These are phyloP conservation scores for Oncorhynchus tshawytscha DNA, from an alignment of 2,113 vertebrate genomes.

Conservation along the genomic window DNA sequence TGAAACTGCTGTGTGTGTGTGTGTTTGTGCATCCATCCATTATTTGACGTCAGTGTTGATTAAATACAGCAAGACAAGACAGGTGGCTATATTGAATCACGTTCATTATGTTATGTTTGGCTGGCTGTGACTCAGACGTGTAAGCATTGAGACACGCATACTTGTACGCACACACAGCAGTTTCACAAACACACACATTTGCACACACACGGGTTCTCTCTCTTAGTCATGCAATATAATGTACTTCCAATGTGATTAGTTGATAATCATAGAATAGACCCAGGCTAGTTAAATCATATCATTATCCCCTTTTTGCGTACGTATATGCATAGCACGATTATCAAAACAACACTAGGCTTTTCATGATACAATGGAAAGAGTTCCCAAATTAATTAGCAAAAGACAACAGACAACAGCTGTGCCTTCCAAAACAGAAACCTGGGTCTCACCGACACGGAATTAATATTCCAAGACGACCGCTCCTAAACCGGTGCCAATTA, in stretches of 20 bases:
- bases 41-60: slow-evolving; percentile 49
- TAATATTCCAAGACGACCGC: slow-evolving; percentile 56
- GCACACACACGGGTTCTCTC: background rate
- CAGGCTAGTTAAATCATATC: slow-evolving; percentile 21
- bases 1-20: background rate
- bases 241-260: background rate
- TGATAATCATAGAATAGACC: slow-evolving; percentile 12
- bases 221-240: no score
- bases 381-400: slow-evolving; percentile 47
- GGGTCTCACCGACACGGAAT: slow-evolving; percentile 44
- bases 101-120: no score
- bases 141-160: background rate
- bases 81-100: slow-evolving; percentile 24
- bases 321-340: slow-evolving; percentile 36
- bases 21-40: slow-evolving; percentile 33
- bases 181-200: no score
- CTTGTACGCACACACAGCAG: background rate
- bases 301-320: slow-evolving; percentile 33
- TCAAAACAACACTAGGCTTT: slow-evolving; percentile 28
- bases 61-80: slow-evolving; percentile 51
- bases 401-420: slow-evolving; percentile 57
- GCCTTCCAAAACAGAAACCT: slow-evolving; percentile 42
- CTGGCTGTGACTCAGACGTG: no score
- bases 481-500: slow-evolving; percentile 51
- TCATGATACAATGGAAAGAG: background rate